These are phyloP conservation scores for Noctilio leporinus DNA, from an alignment of 2,113 vertebrate genomes.

Conservation along the genomic window DNA sequence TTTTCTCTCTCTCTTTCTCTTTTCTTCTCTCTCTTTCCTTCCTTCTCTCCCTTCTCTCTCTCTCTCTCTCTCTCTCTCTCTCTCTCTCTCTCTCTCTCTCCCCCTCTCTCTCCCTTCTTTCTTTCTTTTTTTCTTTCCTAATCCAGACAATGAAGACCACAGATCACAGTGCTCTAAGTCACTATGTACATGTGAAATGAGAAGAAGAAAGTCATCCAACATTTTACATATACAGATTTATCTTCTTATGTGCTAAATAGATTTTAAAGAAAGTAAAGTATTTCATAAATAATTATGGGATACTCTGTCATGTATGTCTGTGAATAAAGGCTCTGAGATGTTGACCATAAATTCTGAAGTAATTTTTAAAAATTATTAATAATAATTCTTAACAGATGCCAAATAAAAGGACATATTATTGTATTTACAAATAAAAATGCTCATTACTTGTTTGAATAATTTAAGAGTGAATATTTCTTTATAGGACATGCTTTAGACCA, in stretches of 20 bases:
- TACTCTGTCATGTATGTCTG: background rate
- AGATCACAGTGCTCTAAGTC: background rate
- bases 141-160: background rate
- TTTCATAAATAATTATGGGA: background rate
- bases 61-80: no score
- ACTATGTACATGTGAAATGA: background rate
- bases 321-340: background rate
- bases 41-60: no score
- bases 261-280: background rate
- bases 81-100: no score
- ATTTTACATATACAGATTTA: background rate
- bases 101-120: no score
- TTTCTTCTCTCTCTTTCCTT: no score
- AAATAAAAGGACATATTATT: background rate
- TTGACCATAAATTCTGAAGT: background rate
- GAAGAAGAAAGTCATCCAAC: background rate
- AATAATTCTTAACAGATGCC: background rate
- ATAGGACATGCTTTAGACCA: background rate
- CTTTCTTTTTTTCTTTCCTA: background rate
- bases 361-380: background rate
- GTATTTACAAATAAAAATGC: background rate
- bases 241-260: background rate
- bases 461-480: background rate
- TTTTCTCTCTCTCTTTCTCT: no score
- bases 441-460: background rate